phyloP scores from a whole-genome alignment of 64 coral and sea anemone genomes.

The Montipora foliosa region DNA sequence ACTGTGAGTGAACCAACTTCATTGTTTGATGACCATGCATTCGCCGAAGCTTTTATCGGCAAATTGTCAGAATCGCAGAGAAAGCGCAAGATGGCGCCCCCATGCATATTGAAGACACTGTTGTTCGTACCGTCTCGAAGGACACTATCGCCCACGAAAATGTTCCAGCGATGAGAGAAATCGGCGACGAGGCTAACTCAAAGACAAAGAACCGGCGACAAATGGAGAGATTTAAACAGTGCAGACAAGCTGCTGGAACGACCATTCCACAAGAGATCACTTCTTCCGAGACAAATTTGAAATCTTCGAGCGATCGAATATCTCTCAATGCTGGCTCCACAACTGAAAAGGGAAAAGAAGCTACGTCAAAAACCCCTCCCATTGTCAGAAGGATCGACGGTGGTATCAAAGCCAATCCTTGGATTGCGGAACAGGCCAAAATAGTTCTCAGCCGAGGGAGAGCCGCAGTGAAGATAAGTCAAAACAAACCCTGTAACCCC shows the following conservation, averaged over 20 bases:
- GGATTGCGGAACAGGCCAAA: slow-evolving; percentile 97
- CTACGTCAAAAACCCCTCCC: slow-evolving; percentile 65
- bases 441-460: slow-evolving; percentile 79
- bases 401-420: slow-evolving; percentile 90
- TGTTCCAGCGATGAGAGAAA: background rate
- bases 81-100: slow-evolving; percentile 46
- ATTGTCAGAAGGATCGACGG: slow-evolving; percentile 45
- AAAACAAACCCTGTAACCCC: background rate
- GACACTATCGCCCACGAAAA: background rate
- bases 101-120: background rate
- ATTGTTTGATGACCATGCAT: slow-evolving; percentile 81
- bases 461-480: slow-evolving; percentile 76
- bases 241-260: background rate
- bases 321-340: background rate
- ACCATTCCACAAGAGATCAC: background rate
- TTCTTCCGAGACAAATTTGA: background rate
- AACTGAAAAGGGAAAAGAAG: slow-evolving; percentile 12
- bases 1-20: slow-evolving; percentile 68
- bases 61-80: slow-evolving; percentile 44
- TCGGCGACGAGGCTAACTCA: background rate
- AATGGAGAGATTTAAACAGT: slow-evolving; percentile 9
- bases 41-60: slow-evolving; percentile 48
- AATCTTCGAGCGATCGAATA: background rate
- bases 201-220: background rate
- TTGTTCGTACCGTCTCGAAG: background rate